Percentiles rank a stretch among this genome's conserved stretches.
Evolutionary conservation across 92 coral and sea anemone genomes (phyloP).

Genomic region (Epizoanthus ramosus): DNA sequence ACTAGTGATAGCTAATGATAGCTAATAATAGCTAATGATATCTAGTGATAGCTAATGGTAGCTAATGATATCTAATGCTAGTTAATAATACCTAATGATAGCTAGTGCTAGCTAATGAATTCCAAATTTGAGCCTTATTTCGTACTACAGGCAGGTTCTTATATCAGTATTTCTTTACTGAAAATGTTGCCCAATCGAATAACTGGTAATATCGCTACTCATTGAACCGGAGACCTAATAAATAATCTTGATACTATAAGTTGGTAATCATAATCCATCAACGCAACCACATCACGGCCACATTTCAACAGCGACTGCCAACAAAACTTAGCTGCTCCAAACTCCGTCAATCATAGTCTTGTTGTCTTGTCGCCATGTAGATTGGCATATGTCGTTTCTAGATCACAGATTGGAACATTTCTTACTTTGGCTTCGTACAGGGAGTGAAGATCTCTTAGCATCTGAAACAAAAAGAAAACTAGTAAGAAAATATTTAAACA

Average conservation of each 20-base stretch:
- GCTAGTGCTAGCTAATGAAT: no score
- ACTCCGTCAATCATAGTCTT: conserved; percentile 48
- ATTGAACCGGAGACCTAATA: not conserved
- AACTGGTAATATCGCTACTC: no score
- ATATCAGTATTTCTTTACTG: no score
- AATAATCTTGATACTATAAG: not conserved
- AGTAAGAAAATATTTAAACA: no score
- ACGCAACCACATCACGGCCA: not conserved
- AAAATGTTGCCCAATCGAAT: not conserved
- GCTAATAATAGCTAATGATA: no score
- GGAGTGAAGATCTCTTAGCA: conserved; percentile 61
- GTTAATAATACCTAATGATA: no score
- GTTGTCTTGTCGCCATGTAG: conserved; percentile 85
- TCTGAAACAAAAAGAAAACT: conserved; percentile 43
- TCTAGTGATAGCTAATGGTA: no score
- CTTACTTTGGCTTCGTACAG: conserved; percentile 71
- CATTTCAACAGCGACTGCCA: conserved; percentile 5
- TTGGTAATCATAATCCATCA: not conserved
- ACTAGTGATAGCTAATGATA: not conserved
- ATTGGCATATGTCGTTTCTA: conserved; percentile 77
- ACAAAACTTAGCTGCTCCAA: not conserved
- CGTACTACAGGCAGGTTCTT: no score
- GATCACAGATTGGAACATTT: conserved; percentile 68
- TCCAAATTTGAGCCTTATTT: no score
- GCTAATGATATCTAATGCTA: no score